Evolutionary conservation across 2,113 vertebrate genomes (phyloP), one percentile per base, ranked within the genome.

Genomic region (Lontra canadensis): DNA sequence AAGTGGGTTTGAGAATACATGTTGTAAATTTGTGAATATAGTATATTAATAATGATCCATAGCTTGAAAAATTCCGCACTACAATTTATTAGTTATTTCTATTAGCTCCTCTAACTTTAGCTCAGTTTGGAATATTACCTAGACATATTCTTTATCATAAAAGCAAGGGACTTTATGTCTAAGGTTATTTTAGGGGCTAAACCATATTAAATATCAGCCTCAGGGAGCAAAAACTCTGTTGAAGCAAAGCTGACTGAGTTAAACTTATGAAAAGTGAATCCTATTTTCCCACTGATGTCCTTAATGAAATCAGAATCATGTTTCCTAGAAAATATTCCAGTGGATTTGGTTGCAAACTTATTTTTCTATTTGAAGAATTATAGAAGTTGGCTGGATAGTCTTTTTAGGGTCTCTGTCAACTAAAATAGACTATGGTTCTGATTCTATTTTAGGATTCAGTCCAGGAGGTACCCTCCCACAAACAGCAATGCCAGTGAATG

Each of bases 251-350:
- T 55, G 52, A 81, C 73, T 81, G 83, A 88, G 69, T 93, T 84
- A 76, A 90, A 95, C 67, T 92, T 97, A 79, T 44, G 61, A 73
- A 95, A 97, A 92, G 52, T 61, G 65, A 82, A 86, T 87, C 36
- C 36, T 83, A 18, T 94, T 92, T 90, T 96, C 59, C 78, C 10
- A 6, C 34, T 31, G 44, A 89, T 86, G 52, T 67, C 47, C 59
- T 95, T 92, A 93, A 59, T 89, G 47, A 96, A 96, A 86, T 90
- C 44, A 87, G 67, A 86, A 92, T 73, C 80, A 67, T 26, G 20
- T 90, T 92, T 94, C 74, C 90, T 83, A 94, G 83, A 90, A 89
- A 97, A 94, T 92, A 87, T 59, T 78, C 63, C 47, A 92, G 36
- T 82, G 67, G 44, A 73, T 86, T 92, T 84, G 36, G 7, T 89